A percentile compares a stretch with the other conserved stretches of the same genome.
Evolutionary conservation across 2,888 invertebrate genomes (phyloP).

Genomic region (Drosophila melanosoma): DNA sequence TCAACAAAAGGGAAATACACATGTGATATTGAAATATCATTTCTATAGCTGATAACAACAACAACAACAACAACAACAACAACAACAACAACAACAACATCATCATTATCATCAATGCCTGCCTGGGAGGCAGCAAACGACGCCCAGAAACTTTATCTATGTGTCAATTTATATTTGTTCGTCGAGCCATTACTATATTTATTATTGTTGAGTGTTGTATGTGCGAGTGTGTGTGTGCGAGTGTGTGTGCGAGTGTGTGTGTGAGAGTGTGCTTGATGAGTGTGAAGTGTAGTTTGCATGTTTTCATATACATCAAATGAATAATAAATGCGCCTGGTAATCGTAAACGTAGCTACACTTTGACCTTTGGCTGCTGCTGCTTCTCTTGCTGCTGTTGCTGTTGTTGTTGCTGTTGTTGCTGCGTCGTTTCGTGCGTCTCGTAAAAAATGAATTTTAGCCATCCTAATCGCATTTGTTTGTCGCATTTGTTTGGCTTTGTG

Average conservation of each 20-base stretch:
- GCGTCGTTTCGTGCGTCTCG: conserved; percentile 12
- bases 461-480: conserved; percentile 54
- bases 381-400: conserved; percentile 20
- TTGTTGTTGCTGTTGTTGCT: not conserved
- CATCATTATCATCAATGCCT: conserved; percentile 25
- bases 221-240: conserved; percentile 20
- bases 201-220: conserved; percentile 54
- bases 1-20: conserved; percentile 7
- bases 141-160: conserved; percentile 75
- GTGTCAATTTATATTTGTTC: conserved; percentile 79
- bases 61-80: conserved; percentile 29
- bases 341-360: conserved; percentile 77
- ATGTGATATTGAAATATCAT: conserved; percentile 47
- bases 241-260: not conserved
- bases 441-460: conserved; percentile 34
- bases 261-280: conserved; percentile 29
- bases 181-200: conserved; percentile 73
- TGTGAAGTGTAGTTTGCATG: conserved; percentile 74
- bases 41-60: conserved; percentile 46
- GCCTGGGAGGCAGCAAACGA: conserved; percentile 37
- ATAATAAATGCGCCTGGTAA: conserved; percentile 76
- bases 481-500: conserved; percentile 41
- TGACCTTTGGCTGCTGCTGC: conserved; percentile 62
- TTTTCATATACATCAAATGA: conserved; percentile 68
- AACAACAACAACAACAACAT: conserved; percentile 16